Percentiles rank a stretch among this genome's conserved stretches.
phyloP scores from a whole-genome alignment of 2,888 invertebrate genomes.

The Heliconius charithonia region DNA sequence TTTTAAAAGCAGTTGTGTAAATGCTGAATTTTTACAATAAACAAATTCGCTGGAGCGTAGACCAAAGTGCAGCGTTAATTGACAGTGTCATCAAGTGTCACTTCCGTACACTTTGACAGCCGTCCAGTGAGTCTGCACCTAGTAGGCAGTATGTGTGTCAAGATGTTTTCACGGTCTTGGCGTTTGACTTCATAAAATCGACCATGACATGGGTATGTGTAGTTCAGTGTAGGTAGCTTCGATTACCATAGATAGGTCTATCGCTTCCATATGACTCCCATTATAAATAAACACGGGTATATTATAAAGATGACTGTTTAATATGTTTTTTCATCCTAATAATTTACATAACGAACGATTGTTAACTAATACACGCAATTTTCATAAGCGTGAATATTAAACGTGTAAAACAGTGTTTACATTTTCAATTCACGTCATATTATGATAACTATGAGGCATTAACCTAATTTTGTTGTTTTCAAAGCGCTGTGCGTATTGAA shows the following conservation, averaged over 20 bases:
- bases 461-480: conserved; percentile 44
- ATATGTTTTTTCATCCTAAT: not conserved
- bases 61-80: conserved; percentile 75
- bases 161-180: conserved; percentile 76
- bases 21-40: conserved; percentile 69
- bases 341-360: not conserved
- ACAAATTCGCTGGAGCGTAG: conserved; percentile 63
- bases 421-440: conserved; percentile 23
- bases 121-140: conserved; percentile 54
- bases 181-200: conserved; percentile 64
- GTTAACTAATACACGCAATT: too few species aligned
- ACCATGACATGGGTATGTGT: conserved; percentile 66
- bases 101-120: conserved; percentile 60
- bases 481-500: conserved; percentile 37
- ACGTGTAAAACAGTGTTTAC: conserved; percentile 1
- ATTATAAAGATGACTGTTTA: not conserved
- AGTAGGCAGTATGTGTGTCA: conserved; percentile 74
- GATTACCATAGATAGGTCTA: conserved; percentile 49
- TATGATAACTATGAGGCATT: conserved; percentile 26
- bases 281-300: not conserved
- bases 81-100: conserved; percentile 71
- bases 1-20: conserved; percentile 64
- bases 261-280: conserved; percentile 15
- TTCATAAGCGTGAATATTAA: not conserved
- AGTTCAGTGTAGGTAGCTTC: conserved; percentile 53